Conservation (phyloP, 2,888 invertebrate genomes). For the Autographa gamma region DNA sequence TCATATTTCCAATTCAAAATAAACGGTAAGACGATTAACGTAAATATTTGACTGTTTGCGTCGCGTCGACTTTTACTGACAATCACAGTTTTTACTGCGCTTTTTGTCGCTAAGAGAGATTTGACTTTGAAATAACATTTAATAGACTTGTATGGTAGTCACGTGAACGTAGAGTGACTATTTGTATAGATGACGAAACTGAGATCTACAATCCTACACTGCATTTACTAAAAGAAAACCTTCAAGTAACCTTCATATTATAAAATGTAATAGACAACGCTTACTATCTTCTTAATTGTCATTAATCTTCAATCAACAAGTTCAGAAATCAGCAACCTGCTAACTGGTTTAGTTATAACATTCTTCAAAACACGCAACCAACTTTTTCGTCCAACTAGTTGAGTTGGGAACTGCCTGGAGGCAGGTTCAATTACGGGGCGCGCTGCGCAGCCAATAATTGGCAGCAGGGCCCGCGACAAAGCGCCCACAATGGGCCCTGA, state of each 20-base stretch:
- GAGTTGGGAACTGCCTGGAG: slow-evolving; percentile 69
- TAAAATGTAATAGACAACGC: background rate
- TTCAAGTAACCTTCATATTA: background rate
- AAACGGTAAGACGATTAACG: slow-evolving; percentile 26
- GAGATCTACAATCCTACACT: too few relatives aligned
- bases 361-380: slow-evolving; percentile 46
- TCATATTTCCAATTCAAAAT: slow-evolving; percentile 15
- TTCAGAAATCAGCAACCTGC: slow-evolving; percentile 8
- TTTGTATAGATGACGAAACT: background rate
- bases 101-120: slow-evolving; percentile 4
- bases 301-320: background rate
- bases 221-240: background rate
- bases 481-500: slow-evolving; percentile 87
- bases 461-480: slow-evolving; percentile 85
- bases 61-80: background rate
- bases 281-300: background rate
- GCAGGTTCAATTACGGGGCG: slow-evolving; percentile 83
- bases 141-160: slow-evolving; percentile 4
- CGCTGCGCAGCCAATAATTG: slow-evolving; percentile 85
- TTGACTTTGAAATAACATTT: slow-evolving; percentile 4
- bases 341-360: slow-evolving; percentile 23
- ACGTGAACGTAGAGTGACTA: background rate
- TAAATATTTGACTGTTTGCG: slow-evolving; percentile 19
- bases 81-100: background rate
- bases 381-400: slow-evolving; percentile 67